Conservation (phyloP, 2,113 vertebrate genomes). For the Centropristis striata region DNA sequence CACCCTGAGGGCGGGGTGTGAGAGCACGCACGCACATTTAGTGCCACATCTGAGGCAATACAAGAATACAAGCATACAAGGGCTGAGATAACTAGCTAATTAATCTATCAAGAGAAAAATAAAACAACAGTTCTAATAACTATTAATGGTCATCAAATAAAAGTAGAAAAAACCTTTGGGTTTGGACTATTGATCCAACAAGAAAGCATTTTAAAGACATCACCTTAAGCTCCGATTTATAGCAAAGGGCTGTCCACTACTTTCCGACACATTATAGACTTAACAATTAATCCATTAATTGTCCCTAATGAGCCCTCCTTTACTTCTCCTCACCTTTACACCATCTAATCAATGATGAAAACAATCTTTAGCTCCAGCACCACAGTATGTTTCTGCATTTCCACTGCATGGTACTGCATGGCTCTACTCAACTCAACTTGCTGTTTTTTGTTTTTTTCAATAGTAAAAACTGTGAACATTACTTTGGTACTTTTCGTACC, state of each 20-base stretch:
- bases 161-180: background rate
- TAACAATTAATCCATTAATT: background rate
- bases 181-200: background rate
- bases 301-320: too few species aligned
- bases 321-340: background rate
- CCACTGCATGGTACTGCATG: too few species aligned
- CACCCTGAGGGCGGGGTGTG: constrained; percentile 9
- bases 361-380: background rate
- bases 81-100: background rate
- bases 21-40: background rate
- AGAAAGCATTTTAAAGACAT: background rate
- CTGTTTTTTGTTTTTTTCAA: too few species aligned
- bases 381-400: too few species aligned
- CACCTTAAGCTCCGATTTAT: background rate
- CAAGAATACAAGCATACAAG: background rate
- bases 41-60: background rate
- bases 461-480: too few species aligned
- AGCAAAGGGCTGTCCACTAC: background rate
- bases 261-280: background rate
- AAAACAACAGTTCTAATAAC: background rate
- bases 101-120: background rate
- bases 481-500: too few species aligned
- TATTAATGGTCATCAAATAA: background rate
- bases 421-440: too few species aligned
- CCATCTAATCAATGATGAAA: background rate